Evolutionary conservation across 1,140 invertebrate species (phyloP).

Genomic region (Euura lappo): DNA sequence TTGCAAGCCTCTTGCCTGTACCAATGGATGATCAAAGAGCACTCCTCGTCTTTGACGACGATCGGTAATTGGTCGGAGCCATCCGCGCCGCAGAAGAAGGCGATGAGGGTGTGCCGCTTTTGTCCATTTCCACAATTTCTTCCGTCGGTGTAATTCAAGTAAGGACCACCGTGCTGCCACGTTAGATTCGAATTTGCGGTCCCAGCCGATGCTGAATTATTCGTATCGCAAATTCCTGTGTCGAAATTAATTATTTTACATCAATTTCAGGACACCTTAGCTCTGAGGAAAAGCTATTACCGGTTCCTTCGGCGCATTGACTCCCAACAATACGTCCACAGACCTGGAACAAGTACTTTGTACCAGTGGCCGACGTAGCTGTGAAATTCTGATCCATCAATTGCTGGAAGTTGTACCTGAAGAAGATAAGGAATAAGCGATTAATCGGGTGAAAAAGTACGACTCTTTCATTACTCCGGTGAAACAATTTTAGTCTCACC

Average conservation of each 20-base stretch:
- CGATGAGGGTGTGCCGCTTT: conserved; percentile 58
- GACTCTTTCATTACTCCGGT: conserved; percentile 8
- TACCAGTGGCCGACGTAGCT: conserved; percentile 20
- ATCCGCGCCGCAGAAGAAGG: conserved; percentile 58
- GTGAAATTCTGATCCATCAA: conserved; percentile 31
- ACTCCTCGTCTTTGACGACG: conserved; percentile 57
- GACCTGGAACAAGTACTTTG: conserved; percentile 41
- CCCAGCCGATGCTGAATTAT: conserved; percentile 48
- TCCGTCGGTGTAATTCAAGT: conserved; percentile 62
- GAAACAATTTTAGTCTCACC: conserved; percentile 29
- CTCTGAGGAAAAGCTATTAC: conserved; percentile 24
- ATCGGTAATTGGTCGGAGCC: conserved; percentile 40
- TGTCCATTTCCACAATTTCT: conserved; percentile 43
- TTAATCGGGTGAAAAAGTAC: conserved; percentile 18
- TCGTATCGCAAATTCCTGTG: conserved; percentile 42
- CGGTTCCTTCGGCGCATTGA: conserved; percentile 33
- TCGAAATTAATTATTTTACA: background rate
- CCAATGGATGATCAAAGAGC: conserved; percentile 59
- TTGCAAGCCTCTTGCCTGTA: conserved; percentile 56
- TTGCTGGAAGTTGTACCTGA: conserved; percentile 40
- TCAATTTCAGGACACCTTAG: background rate
- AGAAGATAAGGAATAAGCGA: conserved; percentile 17
- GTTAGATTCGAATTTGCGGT: conserved; percentile 56
- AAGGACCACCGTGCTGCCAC: conserved; percentile 59
- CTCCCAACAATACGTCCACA: conserved; percentile 34